phyloP scores from a whole-genome alignment of 2,797 vertebrate genomes.

The Sarcophilus harrisii region DNA sequence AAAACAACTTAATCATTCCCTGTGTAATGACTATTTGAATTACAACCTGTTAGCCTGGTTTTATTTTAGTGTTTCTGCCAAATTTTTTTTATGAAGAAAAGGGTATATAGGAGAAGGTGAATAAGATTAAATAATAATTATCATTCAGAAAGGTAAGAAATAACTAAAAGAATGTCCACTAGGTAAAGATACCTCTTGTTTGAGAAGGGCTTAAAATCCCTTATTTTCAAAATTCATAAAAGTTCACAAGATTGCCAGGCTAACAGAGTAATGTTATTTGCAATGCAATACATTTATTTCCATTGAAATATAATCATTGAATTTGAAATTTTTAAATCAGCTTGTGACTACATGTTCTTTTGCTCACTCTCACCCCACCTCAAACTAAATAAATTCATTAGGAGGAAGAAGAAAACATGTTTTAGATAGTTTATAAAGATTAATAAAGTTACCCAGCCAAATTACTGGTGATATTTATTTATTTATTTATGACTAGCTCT shows the following conservation, averaged over 20 bases:
- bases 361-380: background rate
- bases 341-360: background rate
- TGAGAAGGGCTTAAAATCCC: background rate
- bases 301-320: constrained; percentile 12
- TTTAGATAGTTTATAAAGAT: background rate
- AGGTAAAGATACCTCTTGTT: constrained; percentile 39
- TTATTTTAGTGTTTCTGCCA: constrained; percentile 51
- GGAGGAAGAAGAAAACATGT: constrained; percentile 14
- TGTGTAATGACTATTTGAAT: constrained; percentile 48
- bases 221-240: background rate
- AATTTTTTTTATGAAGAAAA: constrained; percentile 61
- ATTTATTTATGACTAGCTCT: background rate
- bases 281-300: constrained; percentile 7
- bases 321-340: background rate
- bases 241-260: constrained; percentile 37
- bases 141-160: constrained; percentile 53
- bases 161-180: background rate
- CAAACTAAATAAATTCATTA: background rate
- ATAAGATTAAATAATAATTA: background rate
- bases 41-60: constrained; percentile 55
- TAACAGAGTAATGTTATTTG: constrained; percentile 45
- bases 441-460: background rate
- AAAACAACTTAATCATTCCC: constrained; percentile 41
- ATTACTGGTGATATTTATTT: background rate
- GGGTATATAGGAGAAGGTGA: background rate